Conservation (phyloP, 2,113 vertebrate genomes). For the Martes martes region DNA sequence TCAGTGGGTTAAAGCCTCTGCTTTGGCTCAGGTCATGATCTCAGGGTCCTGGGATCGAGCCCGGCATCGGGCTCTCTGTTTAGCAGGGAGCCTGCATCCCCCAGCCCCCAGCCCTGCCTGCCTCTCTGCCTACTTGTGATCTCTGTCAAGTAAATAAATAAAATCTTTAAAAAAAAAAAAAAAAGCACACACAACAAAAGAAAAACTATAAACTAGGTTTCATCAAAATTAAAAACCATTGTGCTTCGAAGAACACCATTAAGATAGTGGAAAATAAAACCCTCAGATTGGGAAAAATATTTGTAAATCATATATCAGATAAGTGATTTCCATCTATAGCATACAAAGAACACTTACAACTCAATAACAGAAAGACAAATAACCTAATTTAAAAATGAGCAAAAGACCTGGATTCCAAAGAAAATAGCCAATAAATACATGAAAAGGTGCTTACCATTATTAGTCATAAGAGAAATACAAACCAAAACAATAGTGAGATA, state of each 20-base stretch:
- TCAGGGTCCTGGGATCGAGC: no score
- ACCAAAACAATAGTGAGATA: background rate
- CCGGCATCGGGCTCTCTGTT: no score
- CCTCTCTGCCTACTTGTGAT: no score
- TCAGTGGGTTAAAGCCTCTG: no score
- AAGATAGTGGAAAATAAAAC: background rate
- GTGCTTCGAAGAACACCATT: background rate
- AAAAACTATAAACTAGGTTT: background rate
- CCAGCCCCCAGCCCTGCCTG: no score
- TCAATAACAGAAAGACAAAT: background rate
- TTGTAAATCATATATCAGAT: background rate
- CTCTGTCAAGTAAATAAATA: no score
- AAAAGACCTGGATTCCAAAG: background rate
- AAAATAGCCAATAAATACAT: background rate
- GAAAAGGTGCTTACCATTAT: background rate
- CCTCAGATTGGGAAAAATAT: background rate
- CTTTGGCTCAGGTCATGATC: no score
- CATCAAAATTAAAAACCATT: background rate
- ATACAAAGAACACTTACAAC: background rate
- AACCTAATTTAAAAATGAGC: background rate
- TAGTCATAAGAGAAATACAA: conserved; percentile 5
- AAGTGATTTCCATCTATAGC: background rate
- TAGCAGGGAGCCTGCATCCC: no score
- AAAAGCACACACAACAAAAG: background rate
- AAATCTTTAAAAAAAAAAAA: no score